phyloP scores from a whole-genome alignment of 1,140 invertebrate genomes.

The Arctopsyche grandis region DNA sequence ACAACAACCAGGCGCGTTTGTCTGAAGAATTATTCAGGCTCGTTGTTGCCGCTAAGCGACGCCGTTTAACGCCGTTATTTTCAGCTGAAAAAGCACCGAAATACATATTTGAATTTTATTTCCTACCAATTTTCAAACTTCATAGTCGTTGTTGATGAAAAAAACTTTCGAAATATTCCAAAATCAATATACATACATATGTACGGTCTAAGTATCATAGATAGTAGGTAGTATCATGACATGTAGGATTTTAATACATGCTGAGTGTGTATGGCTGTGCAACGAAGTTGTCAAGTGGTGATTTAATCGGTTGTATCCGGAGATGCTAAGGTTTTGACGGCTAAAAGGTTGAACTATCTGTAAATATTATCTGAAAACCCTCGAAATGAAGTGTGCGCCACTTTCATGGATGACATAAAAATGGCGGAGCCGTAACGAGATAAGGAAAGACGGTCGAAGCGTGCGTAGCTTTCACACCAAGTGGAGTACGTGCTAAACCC shows the following conservation, averaged over 20 bases:
- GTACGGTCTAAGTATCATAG: no score
- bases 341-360: not conserved
- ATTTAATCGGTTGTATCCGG: not conserved
- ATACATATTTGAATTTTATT: no score
- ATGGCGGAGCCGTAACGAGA: not conserved
- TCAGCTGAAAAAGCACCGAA: no score
- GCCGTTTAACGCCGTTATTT: no score
- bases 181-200: no score
- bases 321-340: not conserved
- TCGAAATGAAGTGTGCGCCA: conserved; percentile 4
- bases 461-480: conserved; percentile 4
- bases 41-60: no score
- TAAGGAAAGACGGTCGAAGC: not conserved
- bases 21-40: not conserved
- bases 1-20: not conserved
- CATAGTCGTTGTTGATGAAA: no score
- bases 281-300: not conserved
- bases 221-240: no score
- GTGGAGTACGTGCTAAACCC: not conserved
- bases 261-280: no score
- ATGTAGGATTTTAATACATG: no score
- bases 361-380: conserved; percentile 10
- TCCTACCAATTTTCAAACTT: no score
- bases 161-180: no score
- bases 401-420: not conserved